Evolutionary conservation across 2,797 vertebrate species (phyloP).

Genomic region (Liparis tanakae): DNA sequence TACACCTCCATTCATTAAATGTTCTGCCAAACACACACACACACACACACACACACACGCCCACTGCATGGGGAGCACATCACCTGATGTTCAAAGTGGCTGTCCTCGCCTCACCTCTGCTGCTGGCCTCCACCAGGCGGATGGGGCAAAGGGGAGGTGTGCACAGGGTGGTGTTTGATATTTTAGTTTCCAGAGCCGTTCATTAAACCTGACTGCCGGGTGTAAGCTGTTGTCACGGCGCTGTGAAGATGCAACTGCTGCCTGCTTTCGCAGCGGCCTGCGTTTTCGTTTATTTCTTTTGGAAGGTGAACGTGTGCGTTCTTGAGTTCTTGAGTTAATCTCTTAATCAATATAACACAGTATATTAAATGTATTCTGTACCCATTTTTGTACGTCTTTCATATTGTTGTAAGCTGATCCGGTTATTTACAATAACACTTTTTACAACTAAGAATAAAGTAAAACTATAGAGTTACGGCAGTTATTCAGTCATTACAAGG

Average conservation of each 20-base stretch:
- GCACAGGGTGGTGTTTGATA: constrained; percentile 37
- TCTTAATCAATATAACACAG: too few relatives aligned
- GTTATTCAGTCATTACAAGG: background rate
- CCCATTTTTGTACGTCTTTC: background rate
- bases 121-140: constrained; percentile 12
- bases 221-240: constrained; percentile 33
- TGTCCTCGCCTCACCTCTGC: constrained; percentile 74
- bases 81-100: constrained; percentile 48
- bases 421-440: background rate
- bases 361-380: background rate
- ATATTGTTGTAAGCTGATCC: background rate
- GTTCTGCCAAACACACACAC: constrained; percentile 40
- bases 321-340: too few relatives aligned
- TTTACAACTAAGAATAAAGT: background rate
- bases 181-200: constrained; percentile 35
- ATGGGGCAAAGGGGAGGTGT: constrained; percentile 3
- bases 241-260: constrained; percentile 9
- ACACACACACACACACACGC: constrained; percentile 26
- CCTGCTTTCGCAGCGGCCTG: constrained; percentile 1
- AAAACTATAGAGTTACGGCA: background rate
- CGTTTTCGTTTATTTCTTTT: too few relatives aligned
- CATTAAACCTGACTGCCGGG: background rate
- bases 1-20: constrained; percentile 65
- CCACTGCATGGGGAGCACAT: constrained; percentile 37
- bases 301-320: too few relatives aligned